Evolutionary conservation across 2,113 vertebrate species (phyloP).

Genomic region (Bos taurus): ARS-UCD2.0 NC_037339.1:68760501-68761000

Average conservation of each 20-base stretch:
- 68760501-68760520: conserved; percentile 19
- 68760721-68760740: neutral
- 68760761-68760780: neutral
- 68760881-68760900: neutral
- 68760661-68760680: neutral
- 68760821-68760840: neutral
- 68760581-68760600: neutral
- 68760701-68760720: neutral
- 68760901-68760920: neutral
- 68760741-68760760: neutral
- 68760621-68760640: neutral
- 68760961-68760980: neutral
- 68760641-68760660: neutral
- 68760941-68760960: neutral
- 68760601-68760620: neutral
- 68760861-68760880: neutral
- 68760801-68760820: neutral
- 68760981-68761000: neutral
- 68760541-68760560: conserved; percentile 33
- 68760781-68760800: neutral
- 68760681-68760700: neutral
- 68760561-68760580: neutral
- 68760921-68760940: neutral
- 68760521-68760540: conserved; percentile 56
- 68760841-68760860: accelerated